Conservation (phyloP, 2,888 invertebrate genomes). For the Eupithecia inturbata region DNA sequence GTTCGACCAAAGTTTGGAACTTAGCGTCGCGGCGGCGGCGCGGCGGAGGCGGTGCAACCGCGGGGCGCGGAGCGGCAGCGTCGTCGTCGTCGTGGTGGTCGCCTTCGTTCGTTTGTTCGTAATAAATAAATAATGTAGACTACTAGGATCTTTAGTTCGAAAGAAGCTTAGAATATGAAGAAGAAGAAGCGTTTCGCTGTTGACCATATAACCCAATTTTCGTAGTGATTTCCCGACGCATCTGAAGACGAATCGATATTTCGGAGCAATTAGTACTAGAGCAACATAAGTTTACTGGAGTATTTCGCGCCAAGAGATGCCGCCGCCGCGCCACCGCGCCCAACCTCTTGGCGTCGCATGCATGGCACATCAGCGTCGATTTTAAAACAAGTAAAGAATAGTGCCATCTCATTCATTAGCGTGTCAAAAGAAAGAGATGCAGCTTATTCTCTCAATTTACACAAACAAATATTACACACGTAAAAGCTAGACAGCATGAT, state of each 20-base stretch:
- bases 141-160: too few relatives aligned
- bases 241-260: constrained; percentile 38
- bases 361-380: not conserved
- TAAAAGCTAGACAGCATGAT: not conserved
- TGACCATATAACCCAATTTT: not conserved
- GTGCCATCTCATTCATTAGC: constrained; percentile 4
- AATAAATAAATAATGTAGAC: too few relatives aligned
- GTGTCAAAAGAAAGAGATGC: constrained; percentile 9
- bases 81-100: not conserved
- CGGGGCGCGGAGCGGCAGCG: too few relatives aligned
- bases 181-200: not conserved
- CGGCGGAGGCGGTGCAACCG: too few relatives aligned
- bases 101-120: not conserved
- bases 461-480: not conserved
- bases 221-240: constrained; percentile 10
- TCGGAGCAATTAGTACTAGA: constrained; percentile 31
- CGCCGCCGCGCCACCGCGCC: not conserved
- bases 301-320: constrained; percentile 10
- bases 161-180: too few relatives aligned
- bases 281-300: constrained; percentile 20
- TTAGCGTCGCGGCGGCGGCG: too few relatives aligned
- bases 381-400: not conserved
- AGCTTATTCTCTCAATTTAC: not conserved
- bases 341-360: not conserved
- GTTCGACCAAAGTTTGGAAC: too few relatives aligned